phyloP scores from a whole-genome alignment of 2,888 invertebrate species.

The Leucania comma region DNA sequence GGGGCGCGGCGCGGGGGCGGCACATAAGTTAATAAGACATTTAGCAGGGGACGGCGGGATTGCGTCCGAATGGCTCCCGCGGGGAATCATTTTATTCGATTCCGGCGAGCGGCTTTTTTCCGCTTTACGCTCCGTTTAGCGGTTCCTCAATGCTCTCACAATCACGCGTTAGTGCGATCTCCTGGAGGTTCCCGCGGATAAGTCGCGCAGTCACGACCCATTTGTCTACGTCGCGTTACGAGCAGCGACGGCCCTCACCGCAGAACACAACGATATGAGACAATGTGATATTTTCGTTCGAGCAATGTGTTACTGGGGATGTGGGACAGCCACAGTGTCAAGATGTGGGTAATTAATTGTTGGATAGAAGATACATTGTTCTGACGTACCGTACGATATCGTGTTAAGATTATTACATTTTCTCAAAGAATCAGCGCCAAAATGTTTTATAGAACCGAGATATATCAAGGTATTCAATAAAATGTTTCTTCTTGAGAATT shows the following conservation, averaged over 20 bases:
- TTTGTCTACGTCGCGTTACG: conserved; percentile 78
- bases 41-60: conserved; percentile 91
- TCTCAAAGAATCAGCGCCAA: conserved; percentile 1
- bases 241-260: conserved; percentile 77
- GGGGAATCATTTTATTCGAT: conserved; percentile 94
- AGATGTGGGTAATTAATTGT: conserved; percentile 46
- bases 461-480: not conserved
- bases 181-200: conserved; percentile 61
- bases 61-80: conserved; percentile 93
- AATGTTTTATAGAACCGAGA: conserved; percentile 3
- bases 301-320: conserved; percentile 73
- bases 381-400: no score
- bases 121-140: conserved; percentile 90
- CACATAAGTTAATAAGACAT: conserved; percentile 91
- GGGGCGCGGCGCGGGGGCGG: conserved; percentile 76
- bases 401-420: not conserved
- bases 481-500: not conserved
- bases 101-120: conserved; percentile 91
- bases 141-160: conserved; percentile 81
- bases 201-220: conserved; percentile 76
- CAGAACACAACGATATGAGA: conserved; percentile 72
- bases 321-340: conserved; percentile 65
- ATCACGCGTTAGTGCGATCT: conserved; percentile 76
- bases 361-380: conserved; percentile 22
- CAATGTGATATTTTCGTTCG: conserved; percentile 68